Conservation (phyloP, 2,888 invertebrate genomes). For the Trachelus troglodyta region DNA sequence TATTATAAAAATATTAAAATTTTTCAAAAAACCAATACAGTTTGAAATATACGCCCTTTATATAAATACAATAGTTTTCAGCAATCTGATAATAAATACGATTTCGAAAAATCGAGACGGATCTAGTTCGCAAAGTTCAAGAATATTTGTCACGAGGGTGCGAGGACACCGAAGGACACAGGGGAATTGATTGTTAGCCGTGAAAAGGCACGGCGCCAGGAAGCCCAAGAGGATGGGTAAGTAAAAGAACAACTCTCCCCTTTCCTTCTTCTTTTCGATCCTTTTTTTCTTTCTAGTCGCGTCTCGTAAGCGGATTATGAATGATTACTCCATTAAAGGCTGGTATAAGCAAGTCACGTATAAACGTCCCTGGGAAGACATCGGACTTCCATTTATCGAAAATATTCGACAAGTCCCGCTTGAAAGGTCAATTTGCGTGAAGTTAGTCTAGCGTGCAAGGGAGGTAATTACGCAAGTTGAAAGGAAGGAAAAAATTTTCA, state of each 20-base stretch:
- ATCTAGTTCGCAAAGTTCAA: not conserved
- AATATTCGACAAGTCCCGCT: not conserved
- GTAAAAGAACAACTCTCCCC: not conserved
- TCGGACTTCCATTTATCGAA: not conserved
- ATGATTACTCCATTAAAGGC: not conserved
- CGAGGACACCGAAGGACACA: not conserved
- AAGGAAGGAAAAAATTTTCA: not conserved
- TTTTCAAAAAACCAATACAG: not conserved
- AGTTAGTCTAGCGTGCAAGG: not conserved
- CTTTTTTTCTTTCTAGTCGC: not conserved
- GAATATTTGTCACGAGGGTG: not conserved
- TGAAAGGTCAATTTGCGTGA: not conserved
- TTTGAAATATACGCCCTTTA: not conserved
- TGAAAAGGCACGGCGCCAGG: not conserved
- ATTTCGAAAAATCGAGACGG: not conserved
- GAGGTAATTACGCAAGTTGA: not conserved
- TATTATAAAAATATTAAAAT: not conserved
- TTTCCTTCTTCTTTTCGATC: not conserved
- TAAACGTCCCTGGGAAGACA: not conserved
- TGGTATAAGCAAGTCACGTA: not conserved
- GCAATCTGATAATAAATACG: not conserved
- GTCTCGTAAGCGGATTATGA: not conserved
- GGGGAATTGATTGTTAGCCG: not conserved
- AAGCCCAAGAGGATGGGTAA: not conserved
- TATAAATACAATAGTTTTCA: not conserved